Evolutionary conservation across 2,113 vertebrate species (phyloP).

Genomic region (Plotosus lineatus): DNA sequence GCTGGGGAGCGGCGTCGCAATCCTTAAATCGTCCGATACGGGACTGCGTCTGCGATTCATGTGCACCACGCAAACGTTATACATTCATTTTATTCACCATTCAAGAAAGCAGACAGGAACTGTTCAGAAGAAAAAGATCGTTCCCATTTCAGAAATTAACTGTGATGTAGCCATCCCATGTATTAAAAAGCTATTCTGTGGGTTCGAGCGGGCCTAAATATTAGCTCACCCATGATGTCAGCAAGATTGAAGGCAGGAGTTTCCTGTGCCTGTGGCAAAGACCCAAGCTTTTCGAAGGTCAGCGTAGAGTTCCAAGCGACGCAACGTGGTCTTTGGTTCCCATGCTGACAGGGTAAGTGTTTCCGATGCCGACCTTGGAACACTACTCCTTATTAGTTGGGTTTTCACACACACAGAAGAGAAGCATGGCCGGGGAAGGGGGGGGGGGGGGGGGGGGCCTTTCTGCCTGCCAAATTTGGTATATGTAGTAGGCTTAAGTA

Average conservation of each 20-base stretch:
- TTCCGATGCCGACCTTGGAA: constrained; percentile 46
- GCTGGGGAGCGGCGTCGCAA: background rate
- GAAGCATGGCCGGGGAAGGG: background rate
- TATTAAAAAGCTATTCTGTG: background rate
- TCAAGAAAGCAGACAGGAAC: background rate
- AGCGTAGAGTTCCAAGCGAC: constrained; percentile 3
- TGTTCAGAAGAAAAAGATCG: background rate
- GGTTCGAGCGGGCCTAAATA: background rate
- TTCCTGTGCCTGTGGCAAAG: constrained; percentile 22
- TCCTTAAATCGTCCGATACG: background rate
- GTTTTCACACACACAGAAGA: background rate
- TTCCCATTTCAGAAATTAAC: background rate
- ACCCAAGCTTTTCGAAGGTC: constrained; percentile 8
- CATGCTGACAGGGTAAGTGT: constrained; percentile 30
- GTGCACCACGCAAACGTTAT: background rate
- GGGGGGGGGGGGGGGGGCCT: background rate
- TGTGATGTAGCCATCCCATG: background rate
- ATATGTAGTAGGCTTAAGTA: constrained; percentile 18
- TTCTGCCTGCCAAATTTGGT: background rate
- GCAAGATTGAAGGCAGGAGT: background rate
- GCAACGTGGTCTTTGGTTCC: constrained; percentile 20
- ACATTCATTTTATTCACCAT: background rate
- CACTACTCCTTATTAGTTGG: background rate
- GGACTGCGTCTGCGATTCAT: constrained; percentile 10
- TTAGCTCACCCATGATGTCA: constrained; percentile 32